Base-by-base conservation (phyloP, 2,888 invertebrate genomes). In the Amiota communis region DNA sequence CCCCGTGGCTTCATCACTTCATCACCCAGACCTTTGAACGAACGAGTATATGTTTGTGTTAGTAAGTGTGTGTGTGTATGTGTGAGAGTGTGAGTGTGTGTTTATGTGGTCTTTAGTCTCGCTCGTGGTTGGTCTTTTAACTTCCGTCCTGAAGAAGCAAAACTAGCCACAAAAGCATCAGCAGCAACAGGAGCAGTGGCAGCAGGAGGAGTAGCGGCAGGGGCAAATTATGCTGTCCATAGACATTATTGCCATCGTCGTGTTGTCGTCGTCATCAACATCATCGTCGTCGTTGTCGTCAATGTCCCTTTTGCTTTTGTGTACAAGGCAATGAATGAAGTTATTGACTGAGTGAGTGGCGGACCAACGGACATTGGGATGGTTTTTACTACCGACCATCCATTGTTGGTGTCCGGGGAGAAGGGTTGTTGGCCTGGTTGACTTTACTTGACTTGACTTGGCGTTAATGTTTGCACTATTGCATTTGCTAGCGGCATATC, bases 401-500 rank as follows among this genome's bases (percentile, higher is more conserved):
- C 8, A 36, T 36, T 6, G 8, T 36, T 36, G 17, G 17, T 59
- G 59, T 15, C 11, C 8, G 9, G 17, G 15, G 59, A 17, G 8
- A n/a, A n/a, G 17, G 15, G 59, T 20, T 11, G 11, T 8, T 17
- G 15, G 59, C 53, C 53, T 51, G 53, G 53, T 51, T 59, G 59
- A 59, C 59, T 59, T 59, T 59, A 53, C 53, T 53, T 53, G 53
- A 53, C 53, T 53, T 53, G 53, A 53, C 51, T 68, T 9, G 53
- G 67, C 51, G 51, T 68, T 68, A 68, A 53, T 68, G 51, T 68
- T 68, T 68, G 67, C 51, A 68, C 67, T 51, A 51, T 53, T 68
- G 67, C 51, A 68, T 15, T 68, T 68, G 51, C 67, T 36, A 36
- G 15, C 23, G 53, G 67, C 17, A 13, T 48, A 53, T 4, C 59